Evolutionary conservation across 2,888 invertebrate genomes (phyloP), one percentile per base, ranked within the genome.

Genomic region (Flexamia atlantica): DNA sequence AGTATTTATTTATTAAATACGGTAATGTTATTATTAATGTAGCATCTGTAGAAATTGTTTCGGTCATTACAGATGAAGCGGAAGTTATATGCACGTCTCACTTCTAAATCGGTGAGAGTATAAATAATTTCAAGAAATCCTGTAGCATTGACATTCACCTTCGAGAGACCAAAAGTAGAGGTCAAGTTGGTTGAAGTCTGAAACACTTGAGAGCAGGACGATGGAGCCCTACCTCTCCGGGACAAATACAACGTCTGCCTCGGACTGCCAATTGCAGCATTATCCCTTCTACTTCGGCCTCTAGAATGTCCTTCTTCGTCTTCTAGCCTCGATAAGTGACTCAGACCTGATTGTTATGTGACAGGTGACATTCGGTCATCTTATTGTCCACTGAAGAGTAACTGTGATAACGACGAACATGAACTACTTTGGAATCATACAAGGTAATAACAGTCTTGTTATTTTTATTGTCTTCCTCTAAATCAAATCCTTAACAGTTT

Each of bases 231-330:
- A 30, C 64, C 64, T 64, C 64, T 17, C 1, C 64, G 30, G 30
- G 64, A 5, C 64, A 28, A 7, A 28, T 28, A 28, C 64, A 28
- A 30, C 0, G 14, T 14, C 64, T 64, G 20, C 64, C 30, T 14
- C n/a, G 64, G 64, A 64, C 64, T 64, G 64, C 10, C 10, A 64
- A 64, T 64, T 17, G 64, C 14, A 2, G 28, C 64, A 64, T 64
- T 64, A 64, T 64, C 64, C 64, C 28, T 20, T 64, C 64, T 30
- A 23, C 23, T 57, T 2, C 17, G 3, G 4, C 17, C 46, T 46
- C 46, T 14, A 23, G 20, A 28, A 20, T 64, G 9, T 28, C 64
- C 64, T 28, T 28, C 17, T 14, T 30, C 30, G 64, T 64, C 64
- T 17, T 30, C 7, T 17, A 14, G 14, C 30, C 64, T 64, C 10